Conservation (phyloP, 92 coral and sea anemone species). For the Parazoanthus swiftii region DNA sequence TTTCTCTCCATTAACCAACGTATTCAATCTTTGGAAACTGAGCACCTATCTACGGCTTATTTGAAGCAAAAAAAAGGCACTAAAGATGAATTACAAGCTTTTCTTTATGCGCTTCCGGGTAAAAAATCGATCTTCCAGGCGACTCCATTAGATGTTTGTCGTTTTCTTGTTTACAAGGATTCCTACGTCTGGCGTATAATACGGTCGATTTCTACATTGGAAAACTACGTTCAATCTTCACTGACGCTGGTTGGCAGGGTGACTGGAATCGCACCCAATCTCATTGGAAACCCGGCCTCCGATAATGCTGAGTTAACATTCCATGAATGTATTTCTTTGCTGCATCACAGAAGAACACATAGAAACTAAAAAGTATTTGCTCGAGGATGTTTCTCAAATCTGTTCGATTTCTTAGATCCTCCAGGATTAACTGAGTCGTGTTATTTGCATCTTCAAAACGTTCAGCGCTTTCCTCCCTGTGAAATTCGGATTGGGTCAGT, state of each 20-base stretch:
- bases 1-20: conserved; percentile 40
- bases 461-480: too few relatives aligned
- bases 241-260: conserved; percentile 56
- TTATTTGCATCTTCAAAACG: too few relatives aligned
- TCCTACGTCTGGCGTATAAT: conserved; percentile 35
- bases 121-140: conserved; percentile 44
- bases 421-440: too few relatives aligned
- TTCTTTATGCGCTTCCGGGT: conserved; percentile 52
- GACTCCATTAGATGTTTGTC: conserved; percentile 49
- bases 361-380: too few relatives aligned
- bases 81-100: conserved; percentile 22
- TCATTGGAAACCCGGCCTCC: conserved; percentile 58
- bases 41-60: conserved; percentile 36
- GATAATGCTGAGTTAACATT: too few relatives aligned
- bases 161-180: conserved; percentile 58
- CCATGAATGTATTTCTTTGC: too few relatives aligned
- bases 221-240: conserved; percentile 53
- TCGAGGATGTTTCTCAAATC: too few relatives aligned
- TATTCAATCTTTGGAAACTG: not conserved
- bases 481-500: too few relatives aligned
- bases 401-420: too few relatives aligned
- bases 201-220: conserved; percentile 70
- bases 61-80: conserved; percentile 53
- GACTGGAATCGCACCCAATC: conserved; percentile 65
- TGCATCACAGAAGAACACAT: too few relatives aligned